phyloP scores from a whole-genome alignment of 1,140 invertebrate genomes.

The Euglossa dilemma region DNA sequence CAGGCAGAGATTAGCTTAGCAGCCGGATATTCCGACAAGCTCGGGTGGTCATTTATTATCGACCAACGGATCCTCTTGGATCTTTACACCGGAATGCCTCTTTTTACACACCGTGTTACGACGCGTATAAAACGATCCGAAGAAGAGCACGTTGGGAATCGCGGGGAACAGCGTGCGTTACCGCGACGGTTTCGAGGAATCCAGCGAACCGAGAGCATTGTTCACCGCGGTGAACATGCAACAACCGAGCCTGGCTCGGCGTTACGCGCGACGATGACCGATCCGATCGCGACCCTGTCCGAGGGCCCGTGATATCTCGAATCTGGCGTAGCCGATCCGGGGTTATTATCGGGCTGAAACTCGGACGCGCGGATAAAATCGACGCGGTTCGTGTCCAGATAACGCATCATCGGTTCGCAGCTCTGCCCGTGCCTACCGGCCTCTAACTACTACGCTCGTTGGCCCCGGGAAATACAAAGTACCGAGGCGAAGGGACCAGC shows the following conservation, averaged over 20 bases:
- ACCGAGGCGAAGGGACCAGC: too few species aligned
- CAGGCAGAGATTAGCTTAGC: neutral
- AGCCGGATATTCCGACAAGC: neutral
- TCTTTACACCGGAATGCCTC: neutral
- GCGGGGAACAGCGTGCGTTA: conserved; percentile 4
- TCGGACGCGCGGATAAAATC: conserved; percentile 64
- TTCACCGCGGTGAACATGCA: conserved; percentile 44
- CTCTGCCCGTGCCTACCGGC: neutral
- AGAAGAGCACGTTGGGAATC: neutral
- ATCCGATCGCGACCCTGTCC: conserved; percentile 63
- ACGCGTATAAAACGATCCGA: neutral
- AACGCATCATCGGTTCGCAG: conserved; percentile 41
- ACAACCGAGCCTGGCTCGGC: conserved; percentile 43
- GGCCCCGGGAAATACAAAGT: neutral
- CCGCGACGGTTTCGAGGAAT: conserved; percentile 6
- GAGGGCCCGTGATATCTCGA: conserved; percentile 51
- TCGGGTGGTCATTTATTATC: neutral
- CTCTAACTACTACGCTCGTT: neutral
- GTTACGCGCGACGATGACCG: conserved; percentile 52
- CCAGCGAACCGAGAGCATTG: conserved; percentile 44
- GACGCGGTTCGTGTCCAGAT: conserved; percentile 50
- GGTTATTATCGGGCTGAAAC: conserved; percentile 53
- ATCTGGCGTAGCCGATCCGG: conserved; percentile 39
- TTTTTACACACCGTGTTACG: too few species aligned
- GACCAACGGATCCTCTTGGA: neutral